Conservation (phyloP, 64 coral and sea anemone genomes). For the Platygyra sinensis region DNA sequence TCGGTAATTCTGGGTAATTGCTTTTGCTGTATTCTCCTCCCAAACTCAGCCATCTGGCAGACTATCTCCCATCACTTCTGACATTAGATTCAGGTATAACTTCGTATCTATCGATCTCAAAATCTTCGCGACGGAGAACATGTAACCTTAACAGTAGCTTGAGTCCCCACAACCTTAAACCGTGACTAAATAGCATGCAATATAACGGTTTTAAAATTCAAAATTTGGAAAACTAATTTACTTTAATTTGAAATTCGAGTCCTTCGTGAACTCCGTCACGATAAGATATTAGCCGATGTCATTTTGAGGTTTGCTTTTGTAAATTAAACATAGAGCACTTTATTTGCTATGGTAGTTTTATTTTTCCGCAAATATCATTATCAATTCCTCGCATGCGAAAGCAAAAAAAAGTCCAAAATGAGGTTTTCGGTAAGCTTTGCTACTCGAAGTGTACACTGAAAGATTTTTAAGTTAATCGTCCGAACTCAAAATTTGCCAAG, state of each 20-base stretch:
- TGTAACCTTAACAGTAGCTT: no score
- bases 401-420: not conserved
- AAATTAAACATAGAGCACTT: conserved; percentile 2
- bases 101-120: no score
- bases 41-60: not conserved
- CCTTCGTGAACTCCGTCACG: not conserved
- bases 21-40: not conserved
- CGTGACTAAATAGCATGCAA: not conserved
- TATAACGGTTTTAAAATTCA: not conserved
- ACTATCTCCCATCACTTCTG: no score
- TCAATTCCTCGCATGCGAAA: not conserved
- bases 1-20: no score
- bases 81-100: no score
- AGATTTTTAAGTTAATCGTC: not conserved
- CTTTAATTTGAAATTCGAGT: no score
- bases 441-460: not conserved
- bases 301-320: not conserved
- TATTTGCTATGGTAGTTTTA: not conserved
- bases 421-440: not conserved
- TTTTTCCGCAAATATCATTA: not conserved
- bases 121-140: no score
- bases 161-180: not conserved
- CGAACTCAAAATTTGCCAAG: no score
- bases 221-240: not conserved
- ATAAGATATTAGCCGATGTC: not conserved